Conservation (phyloP, 2,888 invertebrate genomes). For the Platynereis dumerilii region DNA sequence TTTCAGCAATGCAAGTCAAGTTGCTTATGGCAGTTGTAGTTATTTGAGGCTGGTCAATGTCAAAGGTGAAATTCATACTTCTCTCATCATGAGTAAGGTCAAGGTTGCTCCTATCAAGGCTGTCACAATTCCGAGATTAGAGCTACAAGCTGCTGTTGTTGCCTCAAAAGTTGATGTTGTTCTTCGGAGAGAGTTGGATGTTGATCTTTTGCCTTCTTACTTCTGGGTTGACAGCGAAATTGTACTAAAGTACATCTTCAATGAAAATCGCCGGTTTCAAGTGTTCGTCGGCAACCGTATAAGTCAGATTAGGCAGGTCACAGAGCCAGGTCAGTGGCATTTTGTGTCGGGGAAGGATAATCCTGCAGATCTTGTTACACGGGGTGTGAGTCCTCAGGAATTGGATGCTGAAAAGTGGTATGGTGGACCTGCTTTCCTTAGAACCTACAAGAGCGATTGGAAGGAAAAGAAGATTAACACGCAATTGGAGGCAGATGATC, state of each 20-base stretch:
- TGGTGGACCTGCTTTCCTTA: too few relatives aligned
- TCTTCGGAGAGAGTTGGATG: slow-evolving; percentile 23
- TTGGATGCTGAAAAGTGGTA: slow-evolving; percentile 20
- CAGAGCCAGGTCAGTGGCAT: slow-evolving; percentile 36
- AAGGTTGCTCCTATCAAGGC: slow-evolving; percentile 25
- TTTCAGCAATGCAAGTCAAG: slow-evolving; percentile 26
- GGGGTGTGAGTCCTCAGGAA: slow-evolving; percentile 33
- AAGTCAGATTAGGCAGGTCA: slow-evolving; percentile 35
- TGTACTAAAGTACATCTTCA: slow-evolving; percentile 26
- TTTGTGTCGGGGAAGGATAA: slow-evolving; percentile 44
- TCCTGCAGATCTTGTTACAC: slow-evolving; percentile 48
- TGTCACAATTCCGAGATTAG: slow-evolving; percentile 26
- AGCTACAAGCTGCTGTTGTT: slow-evolving; percentile 25
- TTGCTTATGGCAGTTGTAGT: slow-evolving; percentile 24
- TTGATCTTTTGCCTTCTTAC: slow-evolving; percentile 7
- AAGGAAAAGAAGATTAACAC: background rate
- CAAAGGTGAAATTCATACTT: slow-evolving; percentile 6
- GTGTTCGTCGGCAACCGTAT: slow-evolving; percentile 44
- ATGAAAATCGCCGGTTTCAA: slow-evolving; percentile 39
- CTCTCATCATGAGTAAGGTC: slow-evolving; percentile 24
- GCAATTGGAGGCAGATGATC: slow-evolving; percentile 5
- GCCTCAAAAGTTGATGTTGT: slow-evolving; percentile 20
- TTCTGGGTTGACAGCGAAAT: slow-evolving; percentile 33
- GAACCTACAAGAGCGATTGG: slow-evolving; percentile 4
- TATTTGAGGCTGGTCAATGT: slow-evolving; percentile 19